phyloP scores from a whole-genome alignment of 2,797 vertebrate species.

The Xyrichtys novacula region DNA sequence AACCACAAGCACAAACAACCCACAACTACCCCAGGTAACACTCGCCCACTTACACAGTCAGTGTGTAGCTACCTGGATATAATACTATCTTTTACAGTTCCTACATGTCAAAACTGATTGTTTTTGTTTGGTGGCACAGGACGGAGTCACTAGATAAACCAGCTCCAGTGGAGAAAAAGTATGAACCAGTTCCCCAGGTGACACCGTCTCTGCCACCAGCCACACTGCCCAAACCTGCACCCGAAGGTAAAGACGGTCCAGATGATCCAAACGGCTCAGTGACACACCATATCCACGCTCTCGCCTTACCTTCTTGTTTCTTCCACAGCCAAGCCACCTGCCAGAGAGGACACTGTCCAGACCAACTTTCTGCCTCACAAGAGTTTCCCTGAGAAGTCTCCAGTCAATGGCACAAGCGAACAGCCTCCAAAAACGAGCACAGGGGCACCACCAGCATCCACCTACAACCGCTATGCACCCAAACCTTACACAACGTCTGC shows the following conservation, averaged over 20 bases:
- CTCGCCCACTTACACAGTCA: neutral
- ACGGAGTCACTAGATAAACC: conserved; percentile 89
- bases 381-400: conserved; percentile 92
- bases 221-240: conserved; percentile 87
- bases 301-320: conserved; percentile 72
- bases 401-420: conserved; percentile 88
- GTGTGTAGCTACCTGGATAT: neutral
- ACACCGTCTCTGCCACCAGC: conserved; percentile 88
- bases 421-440: conserved; percentile 83
- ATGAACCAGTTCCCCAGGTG: conserved; percentile 87
- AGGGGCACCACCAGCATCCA: conserved; percentile 74
- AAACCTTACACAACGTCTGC: conserved; percentile 92
- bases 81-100: neutral
- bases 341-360: conserved; percentile 91
- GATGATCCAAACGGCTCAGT: too few species aligned
- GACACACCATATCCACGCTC: conserved; percentile 73
- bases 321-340: conserved; percentile 84
- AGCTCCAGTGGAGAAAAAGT: conserved; percentile 88
- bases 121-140: conserved; percentile 76
- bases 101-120: neutral
- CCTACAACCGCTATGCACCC: conserved; percentile 89
- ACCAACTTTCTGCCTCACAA: conserved; percentile 92
- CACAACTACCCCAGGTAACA: conserved; percentile 91
- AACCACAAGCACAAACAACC: conserved; percentile 86
- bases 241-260: conserved; percentile 79